Percentiles rank a stretch among this genome's conserved stretches.
phyloP scores from a whole-genome alignment of 1,140 invertebrate species.

The Paraescarpia echinospica region DNA sequence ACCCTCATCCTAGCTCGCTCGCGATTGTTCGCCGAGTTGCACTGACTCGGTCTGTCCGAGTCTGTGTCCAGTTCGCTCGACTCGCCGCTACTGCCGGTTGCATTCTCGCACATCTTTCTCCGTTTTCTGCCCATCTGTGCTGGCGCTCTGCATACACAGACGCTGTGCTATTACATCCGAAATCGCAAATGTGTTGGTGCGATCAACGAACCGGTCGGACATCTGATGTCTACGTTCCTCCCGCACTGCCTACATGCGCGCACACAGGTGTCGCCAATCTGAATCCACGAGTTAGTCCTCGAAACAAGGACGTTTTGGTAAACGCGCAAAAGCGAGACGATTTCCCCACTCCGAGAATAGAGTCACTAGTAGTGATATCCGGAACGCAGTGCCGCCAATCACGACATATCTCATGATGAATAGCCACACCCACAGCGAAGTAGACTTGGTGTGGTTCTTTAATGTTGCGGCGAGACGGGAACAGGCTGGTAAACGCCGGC shows the following conservation, averaged over 20 bases:
- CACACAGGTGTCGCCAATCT: not conserved
- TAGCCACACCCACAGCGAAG: not conserved
- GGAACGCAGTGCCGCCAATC: not conserved
- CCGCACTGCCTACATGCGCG: not conserved
- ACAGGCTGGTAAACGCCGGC: not conserved
- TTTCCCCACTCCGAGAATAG: not conserved
- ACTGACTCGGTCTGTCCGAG: not conserved
- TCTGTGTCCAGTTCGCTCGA: not conserved
- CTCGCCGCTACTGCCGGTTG: not conserved
- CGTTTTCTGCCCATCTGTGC: not conserved
- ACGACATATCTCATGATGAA: not conserved
- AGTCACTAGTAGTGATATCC: not conserved
- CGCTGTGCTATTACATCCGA: not conserved
- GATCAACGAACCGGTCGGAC: not conserved
- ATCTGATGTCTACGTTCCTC: not conserved
- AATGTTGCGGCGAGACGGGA: not conserved
- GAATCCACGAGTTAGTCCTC: not conserved
- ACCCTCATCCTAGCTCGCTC: conserved; percentile 91
- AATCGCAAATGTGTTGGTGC: not conserved
- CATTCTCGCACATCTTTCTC: not conserved
- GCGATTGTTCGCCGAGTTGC: conserved; percentile 75
- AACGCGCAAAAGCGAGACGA: not conserved
- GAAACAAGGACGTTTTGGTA: not conserved
- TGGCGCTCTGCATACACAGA: not conserved
- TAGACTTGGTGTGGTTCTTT: not conserved